A percentile compares a stretch with the other conserved stretches of the same genome.
Conservation (phyloP, 2,113 vertebrate species). For the Bubo blakistoni region DNA sequence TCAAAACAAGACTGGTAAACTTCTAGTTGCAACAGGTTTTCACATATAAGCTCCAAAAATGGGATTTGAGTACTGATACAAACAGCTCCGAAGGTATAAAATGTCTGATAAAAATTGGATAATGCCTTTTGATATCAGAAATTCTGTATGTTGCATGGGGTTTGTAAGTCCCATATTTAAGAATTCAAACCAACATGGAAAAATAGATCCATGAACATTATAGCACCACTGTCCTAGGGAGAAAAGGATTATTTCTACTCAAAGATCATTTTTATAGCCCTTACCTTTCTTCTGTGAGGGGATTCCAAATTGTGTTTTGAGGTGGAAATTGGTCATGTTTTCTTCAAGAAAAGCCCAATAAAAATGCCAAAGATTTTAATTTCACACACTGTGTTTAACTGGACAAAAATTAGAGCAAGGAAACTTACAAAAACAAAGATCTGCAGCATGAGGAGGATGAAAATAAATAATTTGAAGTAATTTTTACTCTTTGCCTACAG, state of each 20-base stretch:
- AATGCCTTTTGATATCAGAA: background rate
- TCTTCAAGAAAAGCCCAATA: background rate
- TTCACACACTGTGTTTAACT: background rate
- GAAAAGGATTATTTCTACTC: background rate
- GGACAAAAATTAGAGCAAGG: background rate
- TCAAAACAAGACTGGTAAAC: background rate
- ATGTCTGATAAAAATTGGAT: background rate
- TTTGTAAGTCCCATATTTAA: background rate
- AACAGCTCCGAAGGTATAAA: background rate
- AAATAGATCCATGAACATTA: background rate
- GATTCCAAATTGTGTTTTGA: background rate
- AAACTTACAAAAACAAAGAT: background rate
- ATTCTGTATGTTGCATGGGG: background rate
- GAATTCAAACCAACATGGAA: background rate
- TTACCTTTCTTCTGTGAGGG: background rate
- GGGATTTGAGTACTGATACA: background rate
- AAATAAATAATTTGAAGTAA: background rate
- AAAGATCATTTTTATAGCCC: background rate
- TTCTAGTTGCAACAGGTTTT: background rate
- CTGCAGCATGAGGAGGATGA: background rate
- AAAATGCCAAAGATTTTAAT: background rate
- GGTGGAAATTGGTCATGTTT: background rate
- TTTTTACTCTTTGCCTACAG: background rate
- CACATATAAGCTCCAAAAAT: background rate
- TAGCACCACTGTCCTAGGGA: background rate